Evolutionary conservation across 2,797 vertebrate species (phyloP).

Genomic region (Sandelia bainsii): DNA sequence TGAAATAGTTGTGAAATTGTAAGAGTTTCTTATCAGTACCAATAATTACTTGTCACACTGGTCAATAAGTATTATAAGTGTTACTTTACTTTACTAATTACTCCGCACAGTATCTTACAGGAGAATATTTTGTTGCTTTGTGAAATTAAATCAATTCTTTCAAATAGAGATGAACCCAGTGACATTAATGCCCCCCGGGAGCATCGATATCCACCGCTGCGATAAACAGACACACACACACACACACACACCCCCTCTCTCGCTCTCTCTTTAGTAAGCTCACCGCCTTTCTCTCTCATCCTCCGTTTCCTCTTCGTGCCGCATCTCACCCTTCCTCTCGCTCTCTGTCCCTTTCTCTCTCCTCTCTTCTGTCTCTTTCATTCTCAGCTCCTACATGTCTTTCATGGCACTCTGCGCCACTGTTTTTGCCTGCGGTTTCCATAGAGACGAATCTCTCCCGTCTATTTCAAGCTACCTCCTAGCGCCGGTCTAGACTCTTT

Average conservation of each 20-base stretch:
- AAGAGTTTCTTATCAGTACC: not conserved
- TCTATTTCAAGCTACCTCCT: constrained; percentile 80
- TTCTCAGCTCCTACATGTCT: constrained; percentile 78
- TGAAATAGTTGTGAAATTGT: not conserved
- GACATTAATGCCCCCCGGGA: constrained; percentile 53
- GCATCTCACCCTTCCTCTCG: constrained; percentile 26
- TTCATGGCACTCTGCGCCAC: constrained; percentile 71
- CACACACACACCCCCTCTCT: too few relatives aligned
- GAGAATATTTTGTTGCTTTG: constrained; percentile 34
- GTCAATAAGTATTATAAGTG: constrained; percentile 6
- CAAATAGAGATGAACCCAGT: constrained; percentile 48
- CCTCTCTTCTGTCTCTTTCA: constrained; percentile 61
- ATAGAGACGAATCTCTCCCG: constrained; percentile 80
- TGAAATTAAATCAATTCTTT: constrained; percentile 66
- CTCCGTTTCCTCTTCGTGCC: constrained; percentile 24
- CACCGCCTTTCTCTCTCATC: constrained; percentile 24
- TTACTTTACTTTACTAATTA: too few relatives aligned
- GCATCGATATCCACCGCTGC: constrained; percentile 53
- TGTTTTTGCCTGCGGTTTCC: constrained; percentile 79
- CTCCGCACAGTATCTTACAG: constrained; percentile 19
- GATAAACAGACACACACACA: constrained; percentile 15
- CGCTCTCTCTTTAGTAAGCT: constrained; percentile 31
- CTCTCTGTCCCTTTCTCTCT: constrained; percentile 6
- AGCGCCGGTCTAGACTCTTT: constrained; percentile 72
- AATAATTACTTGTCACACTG: constrained; percentile 1